Conservation (phyloP, 2,797 vertebrate genomes). For the Knipowitschia caucasica region DNA sequence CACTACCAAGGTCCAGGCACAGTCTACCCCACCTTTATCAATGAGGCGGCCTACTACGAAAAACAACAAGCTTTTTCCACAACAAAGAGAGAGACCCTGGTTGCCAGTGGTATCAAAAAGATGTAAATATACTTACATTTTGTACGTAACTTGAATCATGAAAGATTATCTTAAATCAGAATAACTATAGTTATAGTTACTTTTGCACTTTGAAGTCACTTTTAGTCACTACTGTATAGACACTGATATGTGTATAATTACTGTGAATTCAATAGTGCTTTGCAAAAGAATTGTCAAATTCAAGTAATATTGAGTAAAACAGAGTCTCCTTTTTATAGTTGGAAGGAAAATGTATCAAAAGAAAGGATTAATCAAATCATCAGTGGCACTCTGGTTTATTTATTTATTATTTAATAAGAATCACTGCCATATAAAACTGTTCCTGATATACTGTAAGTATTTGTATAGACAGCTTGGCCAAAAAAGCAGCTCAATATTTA, state of each 20-base stretch:
- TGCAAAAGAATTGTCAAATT: not conserved
- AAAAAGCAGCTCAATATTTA: not conserved
- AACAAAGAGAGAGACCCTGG: slow-evolving; percentile 82
- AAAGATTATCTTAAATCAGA: slow-evolving; percentile 21
- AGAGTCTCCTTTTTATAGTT: too few relatives aligned
- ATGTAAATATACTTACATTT: slow-evolving; percentile 30
- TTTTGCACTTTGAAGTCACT: slow-evolving; percentile 52
- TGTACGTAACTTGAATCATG: not conserved
- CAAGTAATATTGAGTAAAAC: not conserved
- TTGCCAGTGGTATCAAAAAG: slow-evolving; percentile 74
- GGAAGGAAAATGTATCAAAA: too few relatives aligned
- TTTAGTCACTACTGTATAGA: slow-evolving; percentile 41
- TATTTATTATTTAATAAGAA: too few relatives aligned
- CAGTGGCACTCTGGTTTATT: not conserved
- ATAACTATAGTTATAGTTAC: slow-evolving; percentile 17
- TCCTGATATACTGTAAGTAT: not conserved
- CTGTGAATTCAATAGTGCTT: slow-evolving; percentile 17
- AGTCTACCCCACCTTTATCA: slow-evolving; percentile 92
- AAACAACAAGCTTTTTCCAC: slow-evolving; percentile 93
- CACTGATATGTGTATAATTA: slow-evolving; percentile 49
- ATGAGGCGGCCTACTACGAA: slow-evolving; percentile 97
- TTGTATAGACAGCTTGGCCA: not conserved
- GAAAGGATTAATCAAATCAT: too few relatives aligned
- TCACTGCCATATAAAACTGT: not conserved
- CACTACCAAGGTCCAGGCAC: slow-evolving; percentile 80